A percentile compares a stretch with the other conserved stretches of the same genome.
phyloP scores from a whole-genome alignment of 1,140 invertebrate genomes.

The Heliconius himera region DNA sequence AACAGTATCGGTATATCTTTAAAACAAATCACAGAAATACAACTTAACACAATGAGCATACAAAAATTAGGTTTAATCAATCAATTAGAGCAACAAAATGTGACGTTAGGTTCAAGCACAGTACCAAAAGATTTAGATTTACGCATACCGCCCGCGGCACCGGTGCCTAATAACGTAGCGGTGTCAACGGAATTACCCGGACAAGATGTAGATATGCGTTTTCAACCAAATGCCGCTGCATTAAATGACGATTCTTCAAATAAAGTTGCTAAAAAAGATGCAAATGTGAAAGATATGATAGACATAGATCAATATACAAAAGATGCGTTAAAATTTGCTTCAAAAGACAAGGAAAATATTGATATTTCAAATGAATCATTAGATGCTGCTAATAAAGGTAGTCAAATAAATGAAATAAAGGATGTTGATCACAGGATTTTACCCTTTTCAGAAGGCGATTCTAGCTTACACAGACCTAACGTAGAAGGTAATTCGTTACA shows the following conservation, averaged over 20 bases:
- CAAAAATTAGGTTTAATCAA: conserved; percentile 81
- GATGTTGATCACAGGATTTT: conserved; percentile 81
- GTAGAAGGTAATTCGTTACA: conserved; percentile 63
- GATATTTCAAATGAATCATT: conserved; percentile 72
- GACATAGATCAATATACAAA: conserved; percentile 81
- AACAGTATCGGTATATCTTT: conserved; percentile 83
- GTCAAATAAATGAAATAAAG: conserved; percentile 68
- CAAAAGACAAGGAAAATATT: conserved; percentile 76
- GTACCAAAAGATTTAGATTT: conserved; percentile 76
- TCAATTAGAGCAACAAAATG: conserved; percentile 58
- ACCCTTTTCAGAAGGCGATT: conserved; percentile 69
- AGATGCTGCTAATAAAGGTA: conserved; percentile 55
- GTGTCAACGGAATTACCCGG: conserved; percentile 62
- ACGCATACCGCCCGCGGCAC: conserved; percentile 66
- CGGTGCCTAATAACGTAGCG: conserved; percentile 53
- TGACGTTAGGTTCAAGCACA: conserved; percentile 48
- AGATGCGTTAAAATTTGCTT: conserved; percentile 79
- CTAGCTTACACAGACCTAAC: conserved; percentile 49
- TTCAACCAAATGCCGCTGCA: conserved; percentile 59
- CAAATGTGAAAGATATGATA: conserved; percentile 69
- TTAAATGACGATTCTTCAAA: conserved; percentile 49
- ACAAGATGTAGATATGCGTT: conserved; percentile 82
- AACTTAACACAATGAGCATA: conserved; percentile 82
- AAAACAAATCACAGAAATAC: conserved; percentile 83
- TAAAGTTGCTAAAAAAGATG: conserved; percentile 50